Base-by-base conservation (phyloP, 2,888 invertebrate species). In the Cheilosia scutellata region DNA sequence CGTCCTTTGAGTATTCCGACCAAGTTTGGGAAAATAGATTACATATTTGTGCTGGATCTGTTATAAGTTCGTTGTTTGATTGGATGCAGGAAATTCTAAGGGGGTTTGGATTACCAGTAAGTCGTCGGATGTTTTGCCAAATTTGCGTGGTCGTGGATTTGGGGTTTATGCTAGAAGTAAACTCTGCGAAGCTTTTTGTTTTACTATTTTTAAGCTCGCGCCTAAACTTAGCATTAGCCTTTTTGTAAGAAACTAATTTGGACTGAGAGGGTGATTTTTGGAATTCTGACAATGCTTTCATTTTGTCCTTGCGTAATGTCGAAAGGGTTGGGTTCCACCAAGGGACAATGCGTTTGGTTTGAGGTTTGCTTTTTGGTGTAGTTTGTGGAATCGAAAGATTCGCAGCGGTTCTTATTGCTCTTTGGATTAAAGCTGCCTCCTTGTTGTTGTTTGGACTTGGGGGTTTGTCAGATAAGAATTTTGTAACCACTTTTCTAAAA, bases 41-140 rank as follows among this genome's bases (percentile, higher is more conserved):
- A 20, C 20, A 20, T 20, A 20, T 20, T 20, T 20, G 20, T 20
- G 20, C 20, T 20, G 20, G 20, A 33, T 33, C 7, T 33, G 33
- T 33, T 33, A 72, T 62, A 2, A n/a, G 0, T 2, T 4, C 2
- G 42, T 37, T 47, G 2, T 11, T 7, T 1, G 55, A 44, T 33
- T 63, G 13, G 16, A 63, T 37, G 27, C 55, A 20, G 4, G 31
- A 16, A 33, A 63, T 47, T 5, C 27, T 2, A 33, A 47, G 44
- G 4, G 74, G 25, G 16, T 25, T 47, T n/a, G 74, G 44, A 25
- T 55, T 55, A 25, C 63, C 74, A 31, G 63, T 74, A 2, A 74
- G 44, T 25, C 63, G 44, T 11, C 53, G 62, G 42, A 74, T 62
- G 11, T 63, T 74, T 31, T 74, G 71, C 72, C 72, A 74, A 31